A percentile compares a stretch with the other conserved stretches of the same genome.
Conservation (phyloP, 2,888 invertebrate genomes). For the Drosophila koepferae region DNA sequence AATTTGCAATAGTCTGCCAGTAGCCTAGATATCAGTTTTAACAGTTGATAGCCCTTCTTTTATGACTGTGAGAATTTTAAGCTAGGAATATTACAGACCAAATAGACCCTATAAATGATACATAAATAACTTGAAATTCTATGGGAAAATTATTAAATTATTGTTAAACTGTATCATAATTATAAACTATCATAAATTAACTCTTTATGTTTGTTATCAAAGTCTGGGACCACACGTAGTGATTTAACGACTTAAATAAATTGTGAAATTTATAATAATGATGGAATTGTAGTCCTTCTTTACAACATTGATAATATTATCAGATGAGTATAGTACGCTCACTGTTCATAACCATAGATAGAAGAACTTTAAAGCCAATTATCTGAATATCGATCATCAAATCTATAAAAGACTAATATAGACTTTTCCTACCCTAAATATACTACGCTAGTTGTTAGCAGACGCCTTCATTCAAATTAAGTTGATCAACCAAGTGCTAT, state of each 20-base stretch:
- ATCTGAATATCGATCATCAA: background rate
- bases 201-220: background rate
- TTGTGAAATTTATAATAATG: background rate
- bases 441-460: background rate
- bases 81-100: background rate
- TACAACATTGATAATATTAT: background rate
- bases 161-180: background rate
- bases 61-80: background rate
- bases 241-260: background rate
- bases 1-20: background rate
- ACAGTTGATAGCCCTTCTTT: background rate
- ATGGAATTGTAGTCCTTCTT: background rate
- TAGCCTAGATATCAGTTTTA: background rate
- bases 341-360: background rate
- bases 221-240: background rate
- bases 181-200: background rate
- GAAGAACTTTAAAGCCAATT: background rate
- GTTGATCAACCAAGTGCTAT: background rate
- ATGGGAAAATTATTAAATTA: background rate
- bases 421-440: background rate
- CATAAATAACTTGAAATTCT: background rate
- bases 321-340: background rate
- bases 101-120: background rate
- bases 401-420: background rate
- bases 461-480: background rate